Evolutionary conservation across 1,140 invertebrate species (phyloP).

Genomic region (Atopsyche davidsoni): DNA sequence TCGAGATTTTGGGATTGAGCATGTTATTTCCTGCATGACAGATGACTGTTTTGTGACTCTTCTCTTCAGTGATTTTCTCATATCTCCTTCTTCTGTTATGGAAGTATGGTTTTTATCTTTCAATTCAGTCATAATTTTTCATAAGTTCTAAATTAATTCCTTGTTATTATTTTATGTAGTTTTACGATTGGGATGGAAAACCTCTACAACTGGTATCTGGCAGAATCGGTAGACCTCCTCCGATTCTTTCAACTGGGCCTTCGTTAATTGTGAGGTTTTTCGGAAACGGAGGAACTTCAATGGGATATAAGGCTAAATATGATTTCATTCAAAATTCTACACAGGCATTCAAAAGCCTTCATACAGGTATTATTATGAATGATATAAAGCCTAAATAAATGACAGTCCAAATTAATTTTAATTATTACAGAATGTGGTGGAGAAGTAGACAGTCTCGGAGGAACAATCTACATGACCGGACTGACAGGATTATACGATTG

Average conservation of each 20-base stretch:
- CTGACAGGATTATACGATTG: slow-evolving; percentile 61
- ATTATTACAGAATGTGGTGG: slow-evolving; percentile 56
- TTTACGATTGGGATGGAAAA: slow-evolving; percentile 61
- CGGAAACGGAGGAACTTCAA: slow-evolving; percentile 59
- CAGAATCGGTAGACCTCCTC: slow-evolving; percentile 55
- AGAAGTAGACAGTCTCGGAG: slow-evolving; percentile 60
- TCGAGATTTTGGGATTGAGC: slow-evolving; percentile 56
- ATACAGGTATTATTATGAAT: slow-evolving; percentile 41
- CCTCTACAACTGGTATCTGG: slow-evolving; percentile 57
- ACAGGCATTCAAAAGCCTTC: slow-evolving; percentile 46
- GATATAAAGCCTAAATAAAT: not conserved
- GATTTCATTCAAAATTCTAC: slow-evolving; percentile 48
- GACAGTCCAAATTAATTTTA: not conserved
- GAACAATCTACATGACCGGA: slow-evolving; percentile 65
- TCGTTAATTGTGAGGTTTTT: slow-evolving; percentile 58
- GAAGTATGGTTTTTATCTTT: slow-evolving; percentile 46
- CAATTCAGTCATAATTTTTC: slow-evolving; percentile 6
- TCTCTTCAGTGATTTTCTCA: slow-evolving; percentile 62
- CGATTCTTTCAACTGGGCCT: slow-evolving; percentile 55
- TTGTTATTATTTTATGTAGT: slow-evolving; percentile 38
- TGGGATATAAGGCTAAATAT: slow-evolving; percentile 61
- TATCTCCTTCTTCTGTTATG: slow-evolving; percentile 58
- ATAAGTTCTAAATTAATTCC: not conserved
- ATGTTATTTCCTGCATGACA: slow-evolving; percentile 49
- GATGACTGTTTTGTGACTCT: slow-evolving; percentile 51